Percentiles rank a stretch among this genome's conserved stretches.
phyloP scores from a whole-genome alignment of 2,888 invertebrate species.

The Parnassius mnemosyne region DNA sequence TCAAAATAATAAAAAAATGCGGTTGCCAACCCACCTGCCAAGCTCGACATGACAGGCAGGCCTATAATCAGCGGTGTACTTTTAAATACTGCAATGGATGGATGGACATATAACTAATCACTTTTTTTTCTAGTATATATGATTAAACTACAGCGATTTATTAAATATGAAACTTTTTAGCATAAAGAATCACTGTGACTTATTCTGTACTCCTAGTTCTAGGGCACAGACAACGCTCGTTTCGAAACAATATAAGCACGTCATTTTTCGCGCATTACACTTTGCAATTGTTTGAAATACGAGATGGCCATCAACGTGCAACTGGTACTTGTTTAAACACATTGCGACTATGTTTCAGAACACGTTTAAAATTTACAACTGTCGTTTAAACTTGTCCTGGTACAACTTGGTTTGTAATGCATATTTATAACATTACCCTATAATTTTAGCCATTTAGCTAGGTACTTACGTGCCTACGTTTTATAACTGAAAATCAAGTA shows the following conservation, averaged over 20 bases:
- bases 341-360: conserved; percentile 5
- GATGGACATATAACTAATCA: too few species aligned
- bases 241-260: conserved; percentile 56
- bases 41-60: too few species aligned
- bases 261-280: conserved; percentile 78
- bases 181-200: neutral
- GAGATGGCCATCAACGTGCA: conserved; percentile 55
- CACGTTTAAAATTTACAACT: conserved; percentile 18
- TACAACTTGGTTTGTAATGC: conserved; percentile 1
- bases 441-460: too few species aligned
- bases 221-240: conserved; percentile 2
- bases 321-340: conserved; percentile 44
- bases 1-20: too few species aligned
- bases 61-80: too few species aligned
- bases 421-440: neutral
- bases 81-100: too few species aligned
- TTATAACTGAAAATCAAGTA: too few species aligned
- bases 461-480: too few species aligned
- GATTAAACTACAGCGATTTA: too few species aligned
- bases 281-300: conserved; percentile 75
- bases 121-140: too few species aligned
- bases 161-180: neutral
- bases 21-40: too few species aligned
- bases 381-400: conserved; percentile 12
- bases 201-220: conserved; percentile 10